These are phyloP conservation scores for Triplophysa rosa DNA, from an alignment of 2,113 vertebrate species.

Conservation along the genomic window DNA sequence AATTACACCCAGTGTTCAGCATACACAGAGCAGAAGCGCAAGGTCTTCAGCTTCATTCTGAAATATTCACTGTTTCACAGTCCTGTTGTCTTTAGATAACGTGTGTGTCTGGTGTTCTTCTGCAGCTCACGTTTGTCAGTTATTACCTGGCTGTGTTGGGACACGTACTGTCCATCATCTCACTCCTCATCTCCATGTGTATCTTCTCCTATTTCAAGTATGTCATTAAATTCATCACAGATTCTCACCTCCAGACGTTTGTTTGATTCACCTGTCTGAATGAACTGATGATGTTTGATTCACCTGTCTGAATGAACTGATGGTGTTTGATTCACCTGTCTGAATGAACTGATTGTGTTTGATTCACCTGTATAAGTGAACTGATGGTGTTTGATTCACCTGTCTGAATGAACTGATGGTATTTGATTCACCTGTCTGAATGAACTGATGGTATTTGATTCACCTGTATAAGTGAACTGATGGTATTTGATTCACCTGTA, in stretches of 20 bases:
- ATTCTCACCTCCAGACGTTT: neutral
- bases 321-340: too few species aligned
- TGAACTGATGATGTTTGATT: too few species aligned
- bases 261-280: too few species aligned
- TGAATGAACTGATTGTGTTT: neutral
- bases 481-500: too few species aligned
- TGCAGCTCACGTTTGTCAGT: conserved; percentile 53
- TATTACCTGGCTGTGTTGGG: conserved; percentile 77
- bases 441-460: too few species aligned
- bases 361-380: neutral
- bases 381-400: neutral
- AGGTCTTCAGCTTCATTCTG: conserved; percentile 57
- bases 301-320: too few species aligned
- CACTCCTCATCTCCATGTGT: conserved; percentile 72
- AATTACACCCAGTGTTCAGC: conserved; percentile 76
- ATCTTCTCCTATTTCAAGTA: conserved; percentile 83
- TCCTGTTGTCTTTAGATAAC: neutral
- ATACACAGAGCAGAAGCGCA: conserved; percentile 63
- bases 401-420: neutral
- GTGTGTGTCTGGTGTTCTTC: neutral
- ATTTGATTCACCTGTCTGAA: neutral
- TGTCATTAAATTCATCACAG: conserved; percentile 48
- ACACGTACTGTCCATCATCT: conserved; percentile 73
- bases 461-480: too few species aligned
- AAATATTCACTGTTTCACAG: neutral